phyloP scores from a whole-genome alignment of 2,797 vertebrate genomes.

The Adrianichthys oophorus region DNA sequence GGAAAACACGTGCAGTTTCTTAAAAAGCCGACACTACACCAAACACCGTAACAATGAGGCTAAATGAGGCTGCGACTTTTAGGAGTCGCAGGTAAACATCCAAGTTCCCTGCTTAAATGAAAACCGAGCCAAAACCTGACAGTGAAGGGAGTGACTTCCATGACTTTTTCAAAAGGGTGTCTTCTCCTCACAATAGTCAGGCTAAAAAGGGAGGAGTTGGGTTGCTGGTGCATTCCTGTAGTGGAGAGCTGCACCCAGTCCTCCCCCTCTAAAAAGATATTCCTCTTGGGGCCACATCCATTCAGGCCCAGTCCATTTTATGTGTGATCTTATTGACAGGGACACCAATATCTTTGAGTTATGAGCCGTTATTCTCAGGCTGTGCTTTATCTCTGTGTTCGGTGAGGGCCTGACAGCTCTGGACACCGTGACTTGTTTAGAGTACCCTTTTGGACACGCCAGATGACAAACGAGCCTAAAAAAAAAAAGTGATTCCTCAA shows the following conservation, averaged over 20 bases:
- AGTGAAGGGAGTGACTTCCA: conserved; percentile 31
- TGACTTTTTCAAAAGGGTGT: conserved; percentile 72
- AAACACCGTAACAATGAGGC: too few species aligned
- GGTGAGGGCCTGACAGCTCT: conserved; percentile 53
- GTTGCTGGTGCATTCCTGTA: conserved; percentile 61
- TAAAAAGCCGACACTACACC: too few species aligned
- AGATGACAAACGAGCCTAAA: conserved; percentile 68
- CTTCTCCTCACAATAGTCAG: conserved; percentile 66
- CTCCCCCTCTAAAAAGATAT: conserved; percentile 66
- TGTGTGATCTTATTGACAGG: conserved; percentile 68
- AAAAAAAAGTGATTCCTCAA: conserved; percentile 25
- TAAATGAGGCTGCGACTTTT: background rate
- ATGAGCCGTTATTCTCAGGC: conserved; percentile 60
- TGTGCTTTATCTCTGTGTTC: conserved; percentile 45
- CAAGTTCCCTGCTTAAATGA: conserved; percentile 35
- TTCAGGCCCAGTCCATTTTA: conserved; percentile 64
- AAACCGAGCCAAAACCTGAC: conserved; percentile 43
- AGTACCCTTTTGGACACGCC: conserved; percentile 66
- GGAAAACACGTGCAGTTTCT: conserved; percentile 16
- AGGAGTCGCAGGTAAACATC: conserved; percentile 7
- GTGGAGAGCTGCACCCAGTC: conserved; percentile 40
- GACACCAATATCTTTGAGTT: conserved; percentile 67
- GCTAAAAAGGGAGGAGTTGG: conserved; percentile 13
- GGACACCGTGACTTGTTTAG: conserved; percentile 59
- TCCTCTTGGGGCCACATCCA: conserved; percentile 61